A percentile compares a stretch with the other conserved stretches of the same genome.
Conservation (phyloP, 2,888 invertebrate species). For the Drosophila basisetae region DNA sequence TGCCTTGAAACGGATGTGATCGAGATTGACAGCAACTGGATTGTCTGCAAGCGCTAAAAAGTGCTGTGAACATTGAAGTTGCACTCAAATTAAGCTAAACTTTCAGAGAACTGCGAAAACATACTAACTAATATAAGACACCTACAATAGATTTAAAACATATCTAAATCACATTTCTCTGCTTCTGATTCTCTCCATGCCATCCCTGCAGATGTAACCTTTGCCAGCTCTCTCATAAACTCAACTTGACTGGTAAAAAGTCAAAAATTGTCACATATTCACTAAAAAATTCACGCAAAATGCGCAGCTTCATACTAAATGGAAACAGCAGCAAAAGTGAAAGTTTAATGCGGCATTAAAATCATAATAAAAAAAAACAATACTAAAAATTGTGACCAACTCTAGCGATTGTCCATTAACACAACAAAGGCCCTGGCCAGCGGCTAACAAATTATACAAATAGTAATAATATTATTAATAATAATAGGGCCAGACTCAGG, state of each 20-base stretch:
- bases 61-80: not conserved
- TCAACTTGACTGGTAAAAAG: not conserved
- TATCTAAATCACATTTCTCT: not conserved
- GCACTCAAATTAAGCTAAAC: not conserved
- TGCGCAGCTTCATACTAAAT: conserved; percentile 69
- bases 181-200: no score
- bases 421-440: conserved; percentile 60
- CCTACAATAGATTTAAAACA: not conserved
- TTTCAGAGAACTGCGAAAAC: not conserved
- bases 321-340: conserved; percentile 77
- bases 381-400: conserved; percentile 74
- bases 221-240: not conserved
- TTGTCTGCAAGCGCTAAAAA: not conserved
- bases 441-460: conserved; percentile 48
- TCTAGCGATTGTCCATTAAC: conserved; percentile 57
- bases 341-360: conserved; percentile 83
- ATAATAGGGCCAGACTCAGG: conserved; percentile 16
- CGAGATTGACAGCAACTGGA: not conserved
- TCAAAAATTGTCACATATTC: conserved; percentile 15
- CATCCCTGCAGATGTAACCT: no score
- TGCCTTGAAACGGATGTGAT: conserved; percentile 49
- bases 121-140: not conserved
- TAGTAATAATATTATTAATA: conserved; percentile 42
- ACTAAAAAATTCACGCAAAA: conserved; percentile 36
- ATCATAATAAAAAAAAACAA: conserved; percentile 50